Base-by-base conservation (phyloP, 1,140 invertebrate genomes). In the Chironomus striatipennis region DNA sequence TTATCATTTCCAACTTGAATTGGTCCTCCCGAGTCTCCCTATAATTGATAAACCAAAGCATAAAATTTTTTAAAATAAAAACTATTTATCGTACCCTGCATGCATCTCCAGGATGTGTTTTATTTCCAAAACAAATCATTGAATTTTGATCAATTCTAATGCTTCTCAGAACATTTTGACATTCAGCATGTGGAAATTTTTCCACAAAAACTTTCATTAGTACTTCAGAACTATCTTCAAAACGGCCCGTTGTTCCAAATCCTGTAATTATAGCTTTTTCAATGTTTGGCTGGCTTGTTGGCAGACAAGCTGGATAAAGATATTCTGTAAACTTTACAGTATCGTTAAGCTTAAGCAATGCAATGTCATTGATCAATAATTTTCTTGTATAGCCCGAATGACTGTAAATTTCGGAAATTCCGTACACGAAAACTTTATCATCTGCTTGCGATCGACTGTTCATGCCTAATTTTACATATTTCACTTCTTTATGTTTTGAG, bases 1-100 rank as follows among this genome's bases (percentile, higher is more conserved):
- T 77, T 76, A 20, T 70, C 7, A 76, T 80, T 78, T 57, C 78
- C 75, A 3, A 80, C 76, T 74, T 81, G 80, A 9, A 82, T 75
- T 0, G 81, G 81, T 12, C 80, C 80, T 8, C 81, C 4, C 1
- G 2, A 34, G 5, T 34, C 24, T 34, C 24, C 24, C 24, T 34
- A 5, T n/a, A n/a, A n/a, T n/a, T n/a, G n/a, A n/a, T n/a, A n/a
- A n/a, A n/a, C n/a, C n/a, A n/a, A n/a, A n/a, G n/a, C n/a, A n/a
- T n/a, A n/a, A n/a, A n/a, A n/a, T n/a, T n/a, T n/a, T n/a, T n/a
- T n/a, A n/a, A n/a, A n/a, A n/a, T n/a, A n/a, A n/a, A n/a, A n/a
- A n/a, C n/a, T n/a, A n/a, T n/a, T n/a, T n/a, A n/a, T n/a, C n/a
- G n/a, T n/a, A n/a, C 1, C 24, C 24, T 34, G 1, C 65, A 70